Percentiles rank a stretch among this genome's conserved stretches.
Evolutionary conservation across 2,888 invertebrate genomes (phyloP).

Genomic region (Latrodectus elegans): DNA sequence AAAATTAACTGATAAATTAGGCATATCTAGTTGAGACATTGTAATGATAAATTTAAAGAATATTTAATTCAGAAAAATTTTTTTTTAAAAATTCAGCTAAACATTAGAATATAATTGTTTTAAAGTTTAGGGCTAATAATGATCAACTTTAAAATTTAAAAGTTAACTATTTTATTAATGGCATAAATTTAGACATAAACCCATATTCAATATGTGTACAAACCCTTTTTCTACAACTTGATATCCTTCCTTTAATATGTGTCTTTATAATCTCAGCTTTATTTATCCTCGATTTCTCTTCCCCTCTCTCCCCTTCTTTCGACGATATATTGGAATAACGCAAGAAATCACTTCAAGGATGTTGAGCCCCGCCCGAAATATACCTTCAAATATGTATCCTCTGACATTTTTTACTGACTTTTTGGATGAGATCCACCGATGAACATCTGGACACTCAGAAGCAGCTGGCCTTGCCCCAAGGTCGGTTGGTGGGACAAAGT

Average conservation of each 20-base stretch:
- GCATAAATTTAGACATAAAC: no score
- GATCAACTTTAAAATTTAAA: no score
- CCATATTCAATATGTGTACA: neutral
- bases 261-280: neutral
- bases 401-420: neutral
- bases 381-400: neutral
- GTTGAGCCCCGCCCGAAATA: conserved; percentile 33
- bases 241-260: neutral
- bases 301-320: neutral
- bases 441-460: conserved; percentile 40
- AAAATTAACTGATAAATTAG: no score
- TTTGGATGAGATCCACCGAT: neutral
- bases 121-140: no score
- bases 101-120: no score
- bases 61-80: no score
- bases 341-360: neutral
- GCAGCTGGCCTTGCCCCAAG: conserved; percentile 45
- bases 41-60: no score
- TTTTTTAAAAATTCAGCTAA: no score
- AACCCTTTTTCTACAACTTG: neutral
- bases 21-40: no score
- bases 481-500: conserved; percentile 31
- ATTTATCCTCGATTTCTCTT: conserved; percentile 1
- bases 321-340: neutral
- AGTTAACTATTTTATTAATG: no score